Base-by-base conservation (phyloP, 1,140 invertebrate species). In the Euschistus heros region DNA sequence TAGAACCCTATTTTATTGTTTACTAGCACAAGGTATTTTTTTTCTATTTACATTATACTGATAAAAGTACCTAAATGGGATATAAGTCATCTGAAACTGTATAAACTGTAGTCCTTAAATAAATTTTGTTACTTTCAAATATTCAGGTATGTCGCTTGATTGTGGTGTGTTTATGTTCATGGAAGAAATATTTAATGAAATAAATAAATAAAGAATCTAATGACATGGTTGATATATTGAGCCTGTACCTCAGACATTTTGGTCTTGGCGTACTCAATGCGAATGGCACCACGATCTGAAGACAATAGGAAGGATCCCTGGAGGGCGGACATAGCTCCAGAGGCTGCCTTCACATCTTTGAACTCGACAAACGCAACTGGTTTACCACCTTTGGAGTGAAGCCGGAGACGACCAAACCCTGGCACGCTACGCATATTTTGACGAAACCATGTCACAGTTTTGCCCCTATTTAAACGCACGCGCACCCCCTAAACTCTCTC, bases 281-380 rank as follows among this genome's bases (percentile, higher is more conserved):
- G 87, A 77, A 98, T 95, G 74, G 93, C 91, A 73, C 92, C 92
- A 71, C 90, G 85, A 76, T 97, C 94, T 67, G 92, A 96, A 76
- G 92, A 94, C 74, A 93, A 84, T 69, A 97, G 85, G 77, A 94
- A 89, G 75, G 91, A 91, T 75, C 94, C 94, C 79, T 97, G 93
- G 70, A 98, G 86, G 72, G 88, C 84, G 71, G 86, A 83, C 86
- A 97, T 88, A 71, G 92, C 94, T 73, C 90, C 85, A 71, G 89
- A 84, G 68, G 95, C 94, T 77, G 87, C 90, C 74, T 84, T 80
- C 72, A 94, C 84, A 79, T 94, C 92, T 80, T 88, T 85, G 81
- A 93, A 98, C 82, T 98, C 94, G 78, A 97, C 89, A 84, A 97
- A 97, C 72, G 93, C 93, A 75, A 97, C 94, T 68, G 91, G 88